Base-by-base conservation (phyloP, 1,140 invertebrate genomes). In the Orchestia grillus region DNA sequence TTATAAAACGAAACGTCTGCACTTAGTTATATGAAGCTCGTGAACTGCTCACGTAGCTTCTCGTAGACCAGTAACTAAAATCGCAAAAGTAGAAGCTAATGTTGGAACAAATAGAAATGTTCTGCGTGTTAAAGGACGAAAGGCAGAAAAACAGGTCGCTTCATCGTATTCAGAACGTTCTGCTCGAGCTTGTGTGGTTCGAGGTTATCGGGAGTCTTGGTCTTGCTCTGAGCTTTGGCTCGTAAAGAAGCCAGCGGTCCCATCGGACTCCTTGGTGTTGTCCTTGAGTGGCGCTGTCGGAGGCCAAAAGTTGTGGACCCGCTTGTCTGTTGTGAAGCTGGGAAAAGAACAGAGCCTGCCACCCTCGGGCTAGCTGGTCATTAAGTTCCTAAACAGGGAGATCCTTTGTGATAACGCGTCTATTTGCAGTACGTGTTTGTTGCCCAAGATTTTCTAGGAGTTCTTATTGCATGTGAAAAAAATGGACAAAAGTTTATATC, bases 261-360 rank as follows among this genome's bases (percentile, higher is more conserved):
- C 62, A 77, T 15, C 62, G 62, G 62, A 77, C 62, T 77, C 15
- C 62, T 77, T 28, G 0, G 15, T 90, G 41, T 42, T 90, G 88
- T 90, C 88, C 88, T 90, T 90, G 88, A 44, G 43, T 42, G 88
- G 88, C 88, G 36, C 88, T 90, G 88, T 90, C 43, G 88, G 88
- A 90, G 88, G 88, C 88, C 88, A 90, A 41, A 90, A 90, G 88
- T 41, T 23, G 88, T 0, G 88, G 43, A 41, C 41, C 88, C 41
- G 88, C 4, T 42, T 77, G 62, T 77, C 28, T 77, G 11, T 77
- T 77, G 11, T 77, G 62, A 77, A 28, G 62, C 62, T 77, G 62
- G 62, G 62, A 77, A 77, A 77, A 77, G 62, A 77, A 28, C 15
- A 8, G 62, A 77, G 11, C 62, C 47, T 53, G 47, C 47, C 19